Conservation (phyloP, 2,797 vertebrate species). For the Bovichtus diacanthus region DNA sequence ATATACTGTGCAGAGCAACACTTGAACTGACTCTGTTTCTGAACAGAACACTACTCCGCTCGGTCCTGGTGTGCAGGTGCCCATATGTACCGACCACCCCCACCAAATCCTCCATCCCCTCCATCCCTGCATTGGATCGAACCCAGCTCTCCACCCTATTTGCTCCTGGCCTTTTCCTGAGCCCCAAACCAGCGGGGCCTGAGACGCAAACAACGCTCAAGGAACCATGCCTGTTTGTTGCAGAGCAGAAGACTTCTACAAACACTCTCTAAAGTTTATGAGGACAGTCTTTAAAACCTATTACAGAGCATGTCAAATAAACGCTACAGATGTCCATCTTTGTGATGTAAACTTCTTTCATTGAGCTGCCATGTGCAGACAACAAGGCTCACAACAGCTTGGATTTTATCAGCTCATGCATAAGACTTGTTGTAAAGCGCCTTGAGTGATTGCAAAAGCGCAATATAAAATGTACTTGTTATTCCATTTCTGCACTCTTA, state of each 20-base stretch:
- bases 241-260: not conserved
- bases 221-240: not conserved
- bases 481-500: too few relatives aligned
- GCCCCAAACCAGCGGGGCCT: fast-evolving
- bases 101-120: not conserved
- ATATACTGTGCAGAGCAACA: not conserved
- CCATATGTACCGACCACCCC: not conserved
- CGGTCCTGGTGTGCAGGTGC: not conserved
- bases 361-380: not conserved
- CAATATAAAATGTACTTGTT: too few relatives aligned
- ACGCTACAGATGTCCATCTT: not conserved
- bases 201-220: not conserved
- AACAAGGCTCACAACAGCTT: not conserved
- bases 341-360: not conserved
- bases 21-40: not conserved
- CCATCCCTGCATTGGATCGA: not conserved
- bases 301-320: not conserved
- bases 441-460: too few relatives aligned
- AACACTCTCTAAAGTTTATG: not conserved
- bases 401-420: not conserved
- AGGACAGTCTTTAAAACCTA: not conserved
- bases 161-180: slow-evolving; percentile 35
- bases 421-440: too few relatives aligned
- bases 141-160: slow-evolving; percentile 39
- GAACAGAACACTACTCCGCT: not conserved